Evolutionary conservation across 2,113 vertebrate genomes (phyloP), one percentile per base, ranked within the genome.

Genomic region (Tragelaphus scriptus): DNA sequence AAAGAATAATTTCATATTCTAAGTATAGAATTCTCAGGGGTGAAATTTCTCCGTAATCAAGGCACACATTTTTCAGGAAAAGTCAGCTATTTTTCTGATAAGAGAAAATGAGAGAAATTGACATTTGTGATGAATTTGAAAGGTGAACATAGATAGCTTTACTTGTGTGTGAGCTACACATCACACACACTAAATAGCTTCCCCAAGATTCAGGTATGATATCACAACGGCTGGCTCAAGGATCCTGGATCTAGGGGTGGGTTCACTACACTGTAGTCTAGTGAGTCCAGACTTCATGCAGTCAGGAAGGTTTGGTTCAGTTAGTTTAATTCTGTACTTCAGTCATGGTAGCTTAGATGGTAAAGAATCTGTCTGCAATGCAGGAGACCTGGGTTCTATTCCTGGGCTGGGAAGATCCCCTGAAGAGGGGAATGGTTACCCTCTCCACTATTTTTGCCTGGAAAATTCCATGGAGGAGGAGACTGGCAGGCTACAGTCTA

Each of bases 1-100:
- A 80, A 85, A 84, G 7, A 94, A 88, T 7, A 56, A 51, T 77
- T 94, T 88, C 14, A 68, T 40, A 80, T 88, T 85, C 13, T 95
- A 61, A 86, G 3, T 53, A 92, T 47, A 79, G 32, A 91, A 53
- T 7, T 49, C 65, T 82, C 53, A 82, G 40, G 65, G 80, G 40
- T 84, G 4, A 21, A 58, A 9, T 40, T 25, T 55, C 11, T 77
- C n/a, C 84, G 2, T 47, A 82, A 92, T 68, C 32, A 87, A 30
- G 2, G 1, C 1, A 65, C 19, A 19, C 0, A 2, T 25, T 75
- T 93, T 85, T 53, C 88, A 92, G 28, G 17, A 65, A 75, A 79
- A 85, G 11, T 17, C 51, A 96, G 55, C 65, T 56, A 3, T 92
- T 94, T 87, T 90, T 26, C 47, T 26, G 44, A 21, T 11, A 75